Percentiles rank a stretch among this genome's conserved stretches.
Conservation (phyloP, 1,140 invertebrate genomes). For the Heliconius congener region DNA sequence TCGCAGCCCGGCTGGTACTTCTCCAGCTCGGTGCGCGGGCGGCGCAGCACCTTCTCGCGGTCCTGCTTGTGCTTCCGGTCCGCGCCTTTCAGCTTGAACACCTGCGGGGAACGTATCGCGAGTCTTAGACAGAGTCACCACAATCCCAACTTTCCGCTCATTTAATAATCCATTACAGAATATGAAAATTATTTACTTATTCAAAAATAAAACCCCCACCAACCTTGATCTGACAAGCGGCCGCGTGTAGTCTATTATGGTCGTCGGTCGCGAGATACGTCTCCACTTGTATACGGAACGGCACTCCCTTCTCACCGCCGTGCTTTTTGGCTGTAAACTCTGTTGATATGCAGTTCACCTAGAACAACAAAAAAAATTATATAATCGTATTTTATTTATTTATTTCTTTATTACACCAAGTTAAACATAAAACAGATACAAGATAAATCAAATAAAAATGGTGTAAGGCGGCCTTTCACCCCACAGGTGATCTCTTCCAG, state of each 20-base stretch:
- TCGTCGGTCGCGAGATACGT: slow-evolving; percentile 84
- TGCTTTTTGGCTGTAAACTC: slow-evolving; percentile 99
- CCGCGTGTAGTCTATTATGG: slow-evolving; percentile 89
- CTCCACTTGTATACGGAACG: slow-evolving; percentile 97
- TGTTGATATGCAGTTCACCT: slow-evolving; percentile 98
- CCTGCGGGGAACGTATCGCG: slow-evolving; percentile 54
- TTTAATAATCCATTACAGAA: too few relatives aligned
- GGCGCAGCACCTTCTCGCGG: slow-evolving; percentile 95
- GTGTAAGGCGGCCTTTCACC: too few relatives aligned
- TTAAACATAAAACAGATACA: too few relatives aligned
- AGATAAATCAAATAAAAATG: too few relatives aligned
- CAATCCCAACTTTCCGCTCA: too few relatives aligned
- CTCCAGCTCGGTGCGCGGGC: slow-evolving; percentile 92
- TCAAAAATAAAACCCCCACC: neutral
- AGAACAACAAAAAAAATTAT: too few relatives aligned
- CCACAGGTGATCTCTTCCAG: too few relatives aligned
- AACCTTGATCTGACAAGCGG: slow-evolving; percentile 97
- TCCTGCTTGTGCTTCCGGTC: slow-evolving; percentile 99
- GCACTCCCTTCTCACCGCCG: slow-evolving; percentile 98
- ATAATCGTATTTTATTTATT: too few relatives aligned
- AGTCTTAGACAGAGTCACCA: too few relatives aligned
- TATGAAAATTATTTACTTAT: too few relatives aligned
- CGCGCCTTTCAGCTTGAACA: slow-evolving; percentile 90
- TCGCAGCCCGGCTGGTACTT: slow-evolving; percentile 98
- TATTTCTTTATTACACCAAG: too few relatives aligned